Base-by-base conservation (phyloP, 1,140 invertebrate species). In the Campoletis sonorensis region DNA sequence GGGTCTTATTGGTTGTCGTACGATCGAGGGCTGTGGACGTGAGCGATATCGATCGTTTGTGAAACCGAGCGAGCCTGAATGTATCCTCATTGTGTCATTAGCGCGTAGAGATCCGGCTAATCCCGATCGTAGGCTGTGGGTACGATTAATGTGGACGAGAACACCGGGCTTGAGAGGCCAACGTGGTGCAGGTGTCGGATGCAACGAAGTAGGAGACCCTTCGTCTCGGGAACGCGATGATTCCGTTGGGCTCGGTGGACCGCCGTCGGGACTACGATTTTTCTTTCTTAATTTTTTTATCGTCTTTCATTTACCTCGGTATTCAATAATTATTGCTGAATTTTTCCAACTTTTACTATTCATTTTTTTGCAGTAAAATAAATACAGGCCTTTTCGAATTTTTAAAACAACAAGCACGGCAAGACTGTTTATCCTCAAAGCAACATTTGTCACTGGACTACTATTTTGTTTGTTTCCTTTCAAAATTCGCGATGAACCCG, bases 101-200 rank as follows among this genome's bases (percentile, higher is more conserved):
- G 70, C 49, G 26, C 76, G 79, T 77, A 72, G 61, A 45, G 81
- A 78, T 45, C 76, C 81, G 79, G 84, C 88, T 82, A 92, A 83
- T 70, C 91, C 90, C 23, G 90, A 89, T 81, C 90, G 87, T 67
- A 95, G 92, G 82, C 94, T 94, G 86, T 95, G 94, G 81, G 94
- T 93, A 85, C 94, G 95, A 92, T 97, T 97, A 51, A 97, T 95
- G 91, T 97, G 97, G 67, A 97, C 95, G 85, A 97, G 93, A 64
- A 98, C 96, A 37, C 97, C 97, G 1, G 97, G 97, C 87, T 96
- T 96, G 79, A 97, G 92, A 33, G 97, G 97, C 97, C 97, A 98
- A 86, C 96, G 96, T 83, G 93, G 95, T 18, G 95, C 95, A 90
- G 94, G 95, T 84, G 94, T 95, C 45, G 92, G 89, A 84, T 90